A percentile compares a stretch with the other conserved stretches of the same genome.
These are phyloP conservation scores for Lamprotornis superbus DNA, from an alignment of 2,113 vertebrate species.

Conservation along the genomic window DNA sequence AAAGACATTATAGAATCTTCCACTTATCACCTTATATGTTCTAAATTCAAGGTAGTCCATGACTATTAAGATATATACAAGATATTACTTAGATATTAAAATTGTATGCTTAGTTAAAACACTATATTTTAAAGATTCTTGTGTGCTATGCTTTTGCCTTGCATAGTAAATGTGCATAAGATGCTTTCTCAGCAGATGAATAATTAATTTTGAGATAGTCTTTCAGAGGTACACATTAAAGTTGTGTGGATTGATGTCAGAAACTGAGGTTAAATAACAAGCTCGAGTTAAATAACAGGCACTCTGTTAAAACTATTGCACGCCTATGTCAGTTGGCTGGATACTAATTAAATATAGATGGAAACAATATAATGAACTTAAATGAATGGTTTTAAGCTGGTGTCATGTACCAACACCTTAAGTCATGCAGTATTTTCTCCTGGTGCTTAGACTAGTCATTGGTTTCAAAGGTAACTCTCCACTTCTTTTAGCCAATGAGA, in stretches of 20 bases:
- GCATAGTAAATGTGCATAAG: conserved; percentile 17
- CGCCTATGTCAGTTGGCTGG: conserved; percentile 13
- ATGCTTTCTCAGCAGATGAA: conserved; percentile 39
- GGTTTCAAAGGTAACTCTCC: neutral
- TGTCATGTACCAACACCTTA: neutral
- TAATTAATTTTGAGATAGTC: conserved; percentile 66
- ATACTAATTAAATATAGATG: conserved; percentile 65
- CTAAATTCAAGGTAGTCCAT: neutral
- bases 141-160: conserved; percentile 15
- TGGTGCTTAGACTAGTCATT: neutral
- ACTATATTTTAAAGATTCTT: neutral
- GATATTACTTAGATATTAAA: neutral
- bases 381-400: conserved; percentile 34
- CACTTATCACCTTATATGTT: neutral
- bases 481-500: neutral
- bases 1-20: neutral
- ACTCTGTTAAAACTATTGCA: conserved; percentile 51
- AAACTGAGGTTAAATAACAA: conserved; percentile 71
- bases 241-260: conserved; percentile 67
- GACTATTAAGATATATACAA: neutral
- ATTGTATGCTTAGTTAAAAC: neutral
- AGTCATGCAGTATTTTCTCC: neutral
- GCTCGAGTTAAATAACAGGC: conserved; percentile 60
- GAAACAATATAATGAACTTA: conserved; percentile 61
- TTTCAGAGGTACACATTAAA: conserved; percentile 62